Conservation (phyloP, 2,888 invertebrate species). For the Orthosia gracilis region DNA sequence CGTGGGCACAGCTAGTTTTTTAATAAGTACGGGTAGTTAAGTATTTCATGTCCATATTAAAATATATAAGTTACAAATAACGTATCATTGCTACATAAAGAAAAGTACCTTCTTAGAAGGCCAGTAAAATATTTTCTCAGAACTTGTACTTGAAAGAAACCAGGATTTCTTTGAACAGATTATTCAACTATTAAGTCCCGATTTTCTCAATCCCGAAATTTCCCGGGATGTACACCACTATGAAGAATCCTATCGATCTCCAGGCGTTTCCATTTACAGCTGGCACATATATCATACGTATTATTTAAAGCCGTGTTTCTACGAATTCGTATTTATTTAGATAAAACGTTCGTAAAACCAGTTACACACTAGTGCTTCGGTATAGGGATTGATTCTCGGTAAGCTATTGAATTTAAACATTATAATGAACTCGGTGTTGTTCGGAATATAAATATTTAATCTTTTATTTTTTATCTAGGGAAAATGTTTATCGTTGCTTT, state of each 20-base stretch:
- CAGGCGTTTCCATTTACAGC: constrained; percentile 55
- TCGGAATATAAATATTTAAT: background rate
- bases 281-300: constrained; percentile 66
- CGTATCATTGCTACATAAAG: too few species aligned
- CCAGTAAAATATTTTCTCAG: background rate
- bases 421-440: too few species aligned
- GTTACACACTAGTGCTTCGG: background rate
- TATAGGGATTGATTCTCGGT: background rate
- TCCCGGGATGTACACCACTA: constrained; percentile 32
- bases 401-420: background rate
- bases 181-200: background rate
- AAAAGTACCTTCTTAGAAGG: background rate
- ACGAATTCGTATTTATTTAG: constrained; percentile 27
- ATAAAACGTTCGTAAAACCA: background rate
- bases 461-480: too few species aligned
- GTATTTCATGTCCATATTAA: too few species aligned
- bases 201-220: constrained; percentile 6
- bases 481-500: background rate
- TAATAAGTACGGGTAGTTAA: too few species aligned
- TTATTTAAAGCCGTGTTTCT: constrained; percentile 61
- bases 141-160: background rate
- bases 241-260: constrained; percentile 49
- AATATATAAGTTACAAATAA: too few species aligned
- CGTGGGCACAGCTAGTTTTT: too few species aligned
- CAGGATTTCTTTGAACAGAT: background rate